Evolutionary conservation across 2,888 invertebrate genomes (phyloP), one percentile per base, ranked within the genome.

Genomic region (Caradrina clavipalpis): DNA sequence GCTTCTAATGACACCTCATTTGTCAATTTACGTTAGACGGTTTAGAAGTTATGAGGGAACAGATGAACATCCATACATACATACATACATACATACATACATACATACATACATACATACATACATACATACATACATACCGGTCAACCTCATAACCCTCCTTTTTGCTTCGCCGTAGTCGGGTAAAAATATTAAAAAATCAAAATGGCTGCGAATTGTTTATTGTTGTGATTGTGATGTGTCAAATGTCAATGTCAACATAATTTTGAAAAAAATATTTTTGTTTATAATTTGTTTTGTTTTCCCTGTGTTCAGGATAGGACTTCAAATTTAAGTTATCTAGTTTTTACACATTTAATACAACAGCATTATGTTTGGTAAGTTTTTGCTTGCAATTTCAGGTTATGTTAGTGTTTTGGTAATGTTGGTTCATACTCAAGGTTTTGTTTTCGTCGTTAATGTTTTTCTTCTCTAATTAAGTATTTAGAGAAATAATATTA

Each of bases 371-470:
- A 70, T 73, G 62, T 53, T 22, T 49, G 75, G 83, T 83, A 72
- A 75, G 82, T 73, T 56, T 54, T 53, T 19, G 0, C 0, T 35
- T 35, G 21, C 21, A 47, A n/a, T 50, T 81, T 68, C 56, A 83
- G 83, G 83, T 83, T 83, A 83, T 73, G 67, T 73, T 60, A 69
- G 56, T 83, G 72, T 84, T 82, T 73, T 82, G 82, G 69, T 77
- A 51, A 63, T 68, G 51, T 39, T 15, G 4, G 6, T 55, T 64
- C 47, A 17, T 17, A 5, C 17, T 45, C 22, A 45, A 4, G 0
- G 22, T 51, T 51, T 39, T 2, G 7, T 31, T 49, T 47, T 39
- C 5, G 6, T 2, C 4, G 69, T 54, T 22, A 57, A 49, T 11
- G 10, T 47, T 55, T 31, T 11, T 10, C 55, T 11, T 56, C 1